Percentiles rank a stretch among this genome's conserved stretches.
phyloP scores from a whole-genome alignment of 2,797 vertebrate species.

The Mus caroli region DNA sequence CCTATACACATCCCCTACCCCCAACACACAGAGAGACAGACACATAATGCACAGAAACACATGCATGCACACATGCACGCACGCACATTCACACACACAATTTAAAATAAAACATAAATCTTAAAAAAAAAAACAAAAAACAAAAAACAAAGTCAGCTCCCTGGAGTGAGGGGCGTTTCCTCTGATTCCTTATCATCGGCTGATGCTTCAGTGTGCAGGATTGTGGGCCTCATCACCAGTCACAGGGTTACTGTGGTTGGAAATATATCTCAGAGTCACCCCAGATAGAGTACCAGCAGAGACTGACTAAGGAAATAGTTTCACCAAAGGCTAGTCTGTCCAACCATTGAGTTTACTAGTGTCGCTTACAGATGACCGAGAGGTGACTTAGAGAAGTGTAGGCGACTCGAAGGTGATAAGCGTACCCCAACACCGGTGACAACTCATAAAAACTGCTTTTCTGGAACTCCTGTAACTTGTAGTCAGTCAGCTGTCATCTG shows the following conservation, averaged over 20 bases:
- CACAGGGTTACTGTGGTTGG: neutral
- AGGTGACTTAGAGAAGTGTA: neutral
- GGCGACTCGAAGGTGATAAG: neutral
- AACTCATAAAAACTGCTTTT: neutral
- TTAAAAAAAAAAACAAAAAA: neutral
- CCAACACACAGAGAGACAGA: neutral
- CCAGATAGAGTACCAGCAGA: neutral
- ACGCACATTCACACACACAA: too few species aligned
- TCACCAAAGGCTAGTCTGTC: neutral
- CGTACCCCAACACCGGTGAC: neutral
- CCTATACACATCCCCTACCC: neutral
- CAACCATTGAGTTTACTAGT: neutral
- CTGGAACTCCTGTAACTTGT: neutral
- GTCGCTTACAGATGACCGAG: neutral
- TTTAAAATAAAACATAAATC: neutral
- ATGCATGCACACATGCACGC: neutral
- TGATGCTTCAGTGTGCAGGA: neutral
- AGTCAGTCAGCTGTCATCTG: neutral
- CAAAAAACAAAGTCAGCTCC: neutral
- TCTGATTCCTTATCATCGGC: neutral
- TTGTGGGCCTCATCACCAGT: neutral
- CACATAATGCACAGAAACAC: neutral
- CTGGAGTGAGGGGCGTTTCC: constrained; percentile 12
- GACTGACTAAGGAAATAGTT: neutral
- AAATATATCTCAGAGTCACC: neutral